These are phyloP conservation scores for Rhaphigaster nebulosa DNA, from an alignment of 2,888 invertebrate genomes.

Conservation along the genomic window DNA sequence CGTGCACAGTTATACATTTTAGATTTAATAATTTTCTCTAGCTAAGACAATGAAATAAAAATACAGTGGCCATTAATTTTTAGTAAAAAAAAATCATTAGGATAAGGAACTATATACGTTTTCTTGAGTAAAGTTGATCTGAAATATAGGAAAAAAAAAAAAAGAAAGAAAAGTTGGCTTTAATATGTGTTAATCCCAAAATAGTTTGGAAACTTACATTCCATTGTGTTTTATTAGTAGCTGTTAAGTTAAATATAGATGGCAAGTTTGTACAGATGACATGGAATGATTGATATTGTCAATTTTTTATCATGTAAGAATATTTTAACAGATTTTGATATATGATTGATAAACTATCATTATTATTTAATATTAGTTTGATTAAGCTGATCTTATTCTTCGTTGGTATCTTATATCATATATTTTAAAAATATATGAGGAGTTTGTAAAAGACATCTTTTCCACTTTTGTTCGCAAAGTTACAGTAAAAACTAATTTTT, in stretches of 20 bases:
- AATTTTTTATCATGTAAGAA: not conserved
- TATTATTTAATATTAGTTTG: not conserved
- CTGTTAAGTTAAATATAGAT: not conserved
- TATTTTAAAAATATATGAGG: no score
- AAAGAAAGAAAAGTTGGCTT: not conserved
- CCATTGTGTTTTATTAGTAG: not conserved
- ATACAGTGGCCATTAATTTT: not conserved
- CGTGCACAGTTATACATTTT: not conserved
- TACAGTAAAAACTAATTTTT: no score
- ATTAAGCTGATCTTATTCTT: not conserved
- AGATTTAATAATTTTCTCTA: not conserved
- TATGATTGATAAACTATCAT: not conserved
- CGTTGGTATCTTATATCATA: no score
- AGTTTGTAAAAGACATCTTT: no score
- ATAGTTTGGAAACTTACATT: not conserved
- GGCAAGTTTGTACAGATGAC: no score
- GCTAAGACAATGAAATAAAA: not conserved
- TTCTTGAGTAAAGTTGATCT: not conserved
- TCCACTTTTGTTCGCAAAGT: no score
- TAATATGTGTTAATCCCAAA: not conserved
- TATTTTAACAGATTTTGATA: not conserved
- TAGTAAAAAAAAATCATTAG: not conserved
- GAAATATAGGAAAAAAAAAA: no score
- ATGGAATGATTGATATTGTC: not conserved
- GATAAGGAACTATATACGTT: not conserved